Conservation (phyloP, 2,113 vertebrate genomes). For the Sakesphorus luctuosus region DNA sequence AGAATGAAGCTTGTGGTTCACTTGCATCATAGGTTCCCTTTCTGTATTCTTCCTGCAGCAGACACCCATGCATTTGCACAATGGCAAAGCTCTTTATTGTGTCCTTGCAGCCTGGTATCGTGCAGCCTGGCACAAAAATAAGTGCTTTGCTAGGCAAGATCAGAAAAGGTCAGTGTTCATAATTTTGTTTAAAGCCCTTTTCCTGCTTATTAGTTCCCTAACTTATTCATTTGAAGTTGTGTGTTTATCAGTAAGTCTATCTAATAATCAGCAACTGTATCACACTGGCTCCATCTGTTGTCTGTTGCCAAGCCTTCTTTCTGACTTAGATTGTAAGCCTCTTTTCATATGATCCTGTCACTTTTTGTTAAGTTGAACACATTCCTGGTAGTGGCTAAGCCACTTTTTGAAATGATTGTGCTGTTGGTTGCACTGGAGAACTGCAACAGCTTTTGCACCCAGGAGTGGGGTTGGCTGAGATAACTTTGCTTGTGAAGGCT, state of each 20-base stretch:
- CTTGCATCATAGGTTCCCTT: slow-evolving; percentile 44
- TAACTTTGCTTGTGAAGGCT: neutral
- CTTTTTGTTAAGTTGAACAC: slow-evolving; percentile 24
- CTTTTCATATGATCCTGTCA: slow-evolving; percentile 17
- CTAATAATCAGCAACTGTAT: neutral
- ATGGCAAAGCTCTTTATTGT: neutral
- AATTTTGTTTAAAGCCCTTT: neutral
- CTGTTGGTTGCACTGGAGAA: neutral
- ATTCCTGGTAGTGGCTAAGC: neutral
- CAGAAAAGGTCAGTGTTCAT: neutral
- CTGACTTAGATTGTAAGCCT: slow-evolving; percentile 35
- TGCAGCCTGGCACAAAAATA: neutral
- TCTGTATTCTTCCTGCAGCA: slow-evolving; percentile 1
- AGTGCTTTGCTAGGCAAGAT: neutral
- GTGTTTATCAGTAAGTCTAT: neutral
- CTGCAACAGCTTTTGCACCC: neutral
- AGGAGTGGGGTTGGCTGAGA: neutral
- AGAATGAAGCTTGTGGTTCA: slow-evolving; percentile 36
- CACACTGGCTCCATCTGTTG: slow-evolving; percentile 45
- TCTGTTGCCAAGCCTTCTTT: slow-evolving; percentile 25
- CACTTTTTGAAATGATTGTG: neutral
- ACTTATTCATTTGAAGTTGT: neutral
- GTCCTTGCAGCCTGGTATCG: neutral
- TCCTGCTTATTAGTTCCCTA: neutral
- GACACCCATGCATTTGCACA: neutral